Evolutionary conservation across 2,888 invertebrate species (phyloP).

Genomic region (Cerceris ruficornis): DNA sequence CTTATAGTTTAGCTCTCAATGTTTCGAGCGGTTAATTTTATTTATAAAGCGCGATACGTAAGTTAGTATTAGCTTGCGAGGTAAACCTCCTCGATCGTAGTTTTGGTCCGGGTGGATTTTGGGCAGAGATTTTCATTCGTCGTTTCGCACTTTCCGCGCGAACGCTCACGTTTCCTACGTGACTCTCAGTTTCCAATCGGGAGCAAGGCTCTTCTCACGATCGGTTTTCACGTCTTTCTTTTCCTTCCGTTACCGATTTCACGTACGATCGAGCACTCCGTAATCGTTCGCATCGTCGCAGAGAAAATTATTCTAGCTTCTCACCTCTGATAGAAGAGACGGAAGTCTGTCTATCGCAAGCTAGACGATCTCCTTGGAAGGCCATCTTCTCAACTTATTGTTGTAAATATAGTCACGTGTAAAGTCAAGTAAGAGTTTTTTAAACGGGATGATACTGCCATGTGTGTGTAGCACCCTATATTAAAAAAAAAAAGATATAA

Average conservation of each 20-base stretch:
- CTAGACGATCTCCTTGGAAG: constrained; percentile 72
- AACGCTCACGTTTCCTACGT: too few species aligned
- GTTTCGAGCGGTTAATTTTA: constrained; percentile 27
- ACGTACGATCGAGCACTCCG: constrained; percentile 1
- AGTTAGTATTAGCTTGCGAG: constrained; percentile 19
- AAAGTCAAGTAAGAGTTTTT: constrained; percentile 74
- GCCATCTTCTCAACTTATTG: constrained; percentile 73
- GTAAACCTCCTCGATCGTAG: constrained; percentile 8
- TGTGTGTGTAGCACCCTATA: constrained; percentile 76
- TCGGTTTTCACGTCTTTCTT: too few species aligned
- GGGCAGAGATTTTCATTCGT: neutral
- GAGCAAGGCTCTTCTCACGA: too few species aligned
- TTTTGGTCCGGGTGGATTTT: neutral
- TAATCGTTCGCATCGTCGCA: neutral
- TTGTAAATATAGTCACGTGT: constrained; percentile 76
- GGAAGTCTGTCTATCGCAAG: constrained; percentile 45
- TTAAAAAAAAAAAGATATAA: constrained; percentile 65
- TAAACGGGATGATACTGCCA: constrained; percentile 79
- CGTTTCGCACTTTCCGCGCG: neutral
- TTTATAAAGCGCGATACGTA: constrained; percentile 22
- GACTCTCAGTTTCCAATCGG: too few species aligned
- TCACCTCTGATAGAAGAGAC: constrained; percentile 24
- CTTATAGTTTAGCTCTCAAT: constrained; percentile 1
- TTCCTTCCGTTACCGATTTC: constrained; percentile 1
- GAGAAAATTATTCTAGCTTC: constrained; percentile 19